These are phyloP conservation scores for Urocolius indicus DNA, from an alignment of 2,113 vertebrate genomes.

Conservation along the genomic window DNA sequence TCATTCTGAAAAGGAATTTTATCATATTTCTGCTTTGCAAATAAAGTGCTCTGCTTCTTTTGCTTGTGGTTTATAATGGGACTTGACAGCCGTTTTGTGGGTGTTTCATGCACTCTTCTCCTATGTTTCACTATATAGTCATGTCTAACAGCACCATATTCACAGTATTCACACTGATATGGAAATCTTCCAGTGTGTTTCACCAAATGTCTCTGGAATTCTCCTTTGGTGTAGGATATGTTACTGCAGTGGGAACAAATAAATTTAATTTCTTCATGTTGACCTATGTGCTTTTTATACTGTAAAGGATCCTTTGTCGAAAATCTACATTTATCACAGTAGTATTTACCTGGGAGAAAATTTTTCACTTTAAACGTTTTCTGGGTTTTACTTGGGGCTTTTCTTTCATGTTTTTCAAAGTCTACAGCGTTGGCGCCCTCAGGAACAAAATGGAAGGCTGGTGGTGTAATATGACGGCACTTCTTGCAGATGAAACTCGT, in stretches of 20 bases:
- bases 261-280: constrained; percentile 86
- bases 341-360: constrained; percentile 78
- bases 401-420: constrained; percentile 27
- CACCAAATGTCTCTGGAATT: constrained; percentile 88
- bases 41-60: constrained; percentile 48
- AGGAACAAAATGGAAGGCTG: constrained; percentile 55
- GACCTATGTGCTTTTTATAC: constrained; percentile 80
- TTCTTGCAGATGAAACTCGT: constrained; percentile 68
- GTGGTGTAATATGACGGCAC: constrained; percentile 43
- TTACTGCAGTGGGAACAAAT: constrained; percentile 85
- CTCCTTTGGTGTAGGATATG: constrained; percentile 87
- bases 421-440: constrained; percentile 19
- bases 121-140: constrained; percentile 93
- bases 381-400: neutral
- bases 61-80: constrained; percentile 27
- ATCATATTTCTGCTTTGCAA: constrained; percentile 5
- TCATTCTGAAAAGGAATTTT: constrained; percentile 24
- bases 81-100: constrained; percentile 37
- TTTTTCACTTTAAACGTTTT: constrained; percentile 75
- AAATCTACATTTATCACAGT: constrained; percentile 86
- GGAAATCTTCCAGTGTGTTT: constrained; percentile 87
- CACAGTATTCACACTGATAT: constrained; percentile 88
- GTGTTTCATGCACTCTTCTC: constrained; percentile 82
- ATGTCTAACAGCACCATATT: constrained; percentile 89
- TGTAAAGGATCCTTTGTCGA: constrained; percentile 84